Evolutionary conservation across 2,113 vertebrate genomes (phyloP).

Genomic region (Ptilorrhoa leucosticta): DNA sequence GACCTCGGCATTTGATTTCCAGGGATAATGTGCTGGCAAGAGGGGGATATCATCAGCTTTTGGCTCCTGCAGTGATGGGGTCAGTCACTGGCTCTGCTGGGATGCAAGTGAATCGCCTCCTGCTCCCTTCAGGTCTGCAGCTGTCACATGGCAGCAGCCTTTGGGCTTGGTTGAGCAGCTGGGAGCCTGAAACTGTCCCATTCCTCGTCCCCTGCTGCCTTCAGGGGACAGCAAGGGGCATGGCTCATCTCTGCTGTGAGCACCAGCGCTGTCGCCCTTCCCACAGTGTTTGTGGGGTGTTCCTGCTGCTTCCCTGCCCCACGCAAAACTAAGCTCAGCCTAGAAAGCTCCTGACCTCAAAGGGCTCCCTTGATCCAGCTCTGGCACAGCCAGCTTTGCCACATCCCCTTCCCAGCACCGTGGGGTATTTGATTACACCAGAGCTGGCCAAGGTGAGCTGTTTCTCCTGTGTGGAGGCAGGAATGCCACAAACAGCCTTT

Average conservation of each 20-base stretch:
- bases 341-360: not conserved
- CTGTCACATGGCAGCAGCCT: not conserved
- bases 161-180: not conserved
- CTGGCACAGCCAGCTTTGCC: not conserved
- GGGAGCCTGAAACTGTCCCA: not conserved
- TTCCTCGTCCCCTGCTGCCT: not conserved
- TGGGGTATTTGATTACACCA: not conserved
- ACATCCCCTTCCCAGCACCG: rapidly evolving
- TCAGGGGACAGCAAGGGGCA: not conserved
- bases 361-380: rapidly evolving
- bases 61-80: not conserved
- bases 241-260: not conserved
- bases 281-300: rapidly evolving
- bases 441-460: not conserved
- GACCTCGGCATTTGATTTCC: not conserved
- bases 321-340: not conserved
- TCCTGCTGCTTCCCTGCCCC: not conserved
- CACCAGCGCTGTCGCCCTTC: not conserved
- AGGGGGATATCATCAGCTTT: not conserved
- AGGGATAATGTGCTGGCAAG: not conserved
- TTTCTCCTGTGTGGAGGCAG: not conserved
- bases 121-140: not conserved
- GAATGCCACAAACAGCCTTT: not conserved
- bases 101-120: rapidly evolving
- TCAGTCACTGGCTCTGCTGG: not conserved